phyloP scores from a whole-genome alignment of 2,113 vertebrate species.

The Lepus americanus region DNA sequence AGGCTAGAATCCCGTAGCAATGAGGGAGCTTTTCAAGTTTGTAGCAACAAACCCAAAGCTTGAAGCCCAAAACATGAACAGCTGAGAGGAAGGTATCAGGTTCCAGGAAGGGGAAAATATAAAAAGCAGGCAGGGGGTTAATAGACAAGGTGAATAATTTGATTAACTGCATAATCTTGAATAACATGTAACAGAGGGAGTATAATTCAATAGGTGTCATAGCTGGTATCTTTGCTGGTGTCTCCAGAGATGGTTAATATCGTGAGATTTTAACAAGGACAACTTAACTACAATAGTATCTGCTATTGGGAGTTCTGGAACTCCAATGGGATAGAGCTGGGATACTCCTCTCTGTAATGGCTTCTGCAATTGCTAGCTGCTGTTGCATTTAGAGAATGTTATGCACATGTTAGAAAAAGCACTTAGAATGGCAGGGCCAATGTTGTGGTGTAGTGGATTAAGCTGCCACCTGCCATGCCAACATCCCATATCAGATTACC shows the following conservation, averaged over 20 bases:
- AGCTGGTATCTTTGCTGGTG: background rate
- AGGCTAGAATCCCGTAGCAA: background rate
- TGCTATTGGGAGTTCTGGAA: background rate
- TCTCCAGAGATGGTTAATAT: background rate
- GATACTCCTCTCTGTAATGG: background rate
- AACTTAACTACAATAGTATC: background rate
- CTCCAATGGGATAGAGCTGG: background rate
- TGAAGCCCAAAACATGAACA: background rate
- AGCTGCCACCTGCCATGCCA: too few relatives aligned
- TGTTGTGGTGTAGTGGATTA: too few relatives aligned
- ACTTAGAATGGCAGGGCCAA: too few relatives aligned
- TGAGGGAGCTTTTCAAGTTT: constrained; percentile 2
- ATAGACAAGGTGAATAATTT: background rate
- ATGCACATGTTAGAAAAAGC: too few relatives aligned
- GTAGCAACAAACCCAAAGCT: background rate
- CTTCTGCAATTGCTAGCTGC: background rate
- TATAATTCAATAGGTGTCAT: background rate
- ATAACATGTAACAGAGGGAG: background rate
- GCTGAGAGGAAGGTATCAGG: background rate
- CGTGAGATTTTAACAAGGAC: background rate
- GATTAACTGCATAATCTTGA: background rate
- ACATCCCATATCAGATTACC: too few relatives aligned
- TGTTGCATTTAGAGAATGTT: background rate
- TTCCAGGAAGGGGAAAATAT: background rate
- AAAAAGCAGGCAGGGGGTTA: background rate